These are phyloP conservation scores for Zelostemma sp. DNA, from an alignment of 1,140 invertebrate species.

Conservation along the genomic window DNA sequence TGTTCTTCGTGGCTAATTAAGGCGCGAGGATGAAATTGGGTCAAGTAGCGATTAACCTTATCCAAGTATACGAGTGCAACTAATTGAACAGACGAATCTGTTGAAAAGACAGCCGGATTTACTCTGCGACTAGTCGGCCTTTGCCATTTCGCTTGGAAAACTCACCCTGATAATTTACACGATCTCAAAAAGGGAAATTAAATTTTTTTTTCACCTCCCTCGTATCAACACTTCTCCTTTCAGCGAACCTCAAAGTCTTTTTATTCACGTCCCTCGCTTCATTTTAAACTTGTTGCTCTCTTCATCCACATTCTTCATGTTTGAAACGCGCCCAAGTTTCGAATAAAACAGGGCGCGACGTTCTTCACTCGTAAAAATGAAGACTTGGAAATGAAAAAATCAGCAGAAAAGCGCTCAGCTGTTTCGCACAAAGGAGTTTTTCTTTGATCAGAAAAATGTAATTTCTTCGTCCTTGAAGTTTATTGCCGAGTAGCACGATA, in stretches of 20 bases:
- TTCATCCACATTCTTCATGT: constrained; percentile 5
- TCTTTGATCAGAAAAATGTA: constrained; percentile 35
- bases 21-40: constrained; percentile 63
- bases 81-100: constrained; percentile 26
- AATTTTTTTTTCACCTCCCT: too few relatives aligned
- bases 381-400: constrained; percentile 32
- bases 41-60: constrained; percentile 69
- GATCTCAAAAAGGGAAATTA: too few relatives aligned
- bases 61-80: constrained; percentile 41
- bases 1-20: constrained; percentile 46
- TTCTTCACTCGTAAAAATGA: constrained; percentile 34
- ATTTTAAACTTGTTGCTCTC: neutral
- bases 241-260: neutral
- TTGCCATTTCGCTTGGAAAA: too few relatives aligned
- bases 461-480: constrained; percentile 30
- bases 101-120: constrained; percentile 8
- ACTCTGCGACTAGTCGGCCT: neutral
- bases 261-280: neutral
- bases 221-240: neutral
- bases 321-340: neutral
- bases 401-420: constrained; percentile 32
- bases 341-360: constrained; percentile 24
- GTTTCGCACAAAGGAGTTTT: constrained; percentile 26
- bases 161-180: too few relatives aligned
- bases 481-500: constrained; percentile 22